phyloP scores from a whole-genome alignment of 2,113 vertebrate genomes.

The Sphaerodactylus townsendi region DNA sequence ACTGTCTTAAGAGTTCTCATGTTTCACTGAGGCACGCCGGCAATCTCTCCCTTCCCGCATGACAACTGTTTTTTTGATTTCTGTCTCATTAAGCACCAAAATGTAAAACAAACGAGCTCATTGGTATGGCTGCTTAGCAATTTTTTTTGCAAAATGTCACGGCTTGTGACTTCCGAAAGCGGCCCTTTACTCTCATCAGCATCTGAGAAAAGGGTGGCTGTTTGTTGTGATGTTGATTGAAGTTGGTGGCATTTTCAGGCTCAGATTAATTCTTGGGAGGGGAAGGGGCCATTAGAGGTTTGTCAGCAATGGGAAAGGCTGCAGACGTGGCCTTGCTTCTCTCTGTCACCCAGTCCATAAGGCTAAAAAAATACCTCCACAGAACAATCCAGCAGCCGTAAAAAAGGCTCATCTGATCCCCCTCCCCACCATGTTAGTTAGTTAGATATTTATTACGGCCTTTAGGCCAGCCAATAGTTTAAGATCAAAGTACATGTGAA shows the following conservation, averaged over 20 bases:
- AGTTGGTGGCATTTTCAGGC: neutral
- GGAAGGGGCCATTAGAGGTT: neutral
- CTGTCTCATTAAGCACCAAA: constrained; percentile 62
- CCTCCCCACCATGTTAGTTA: no score
- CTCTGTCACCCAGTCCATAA: neutral
- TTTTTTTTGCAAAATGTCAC: neutral
- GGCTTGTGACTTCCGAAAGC: constrained; percentile 36
- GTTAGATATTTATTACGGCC: no score
- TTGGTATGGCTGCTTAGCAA: constrained; percentile 34
- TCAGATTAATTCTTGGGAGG: neutral
- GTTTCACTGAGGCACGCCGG: constrained; percentile 50
- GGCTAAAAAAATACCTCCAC: neutral
- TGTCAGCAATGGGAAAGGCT: neutral
- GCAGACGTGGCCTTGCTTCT: neutral
- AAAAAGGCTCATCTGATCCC: neutral
- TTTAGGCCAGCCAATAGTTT: no score
- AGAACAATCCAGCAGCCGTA: no score
- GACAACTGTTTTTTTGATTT: constrained; percentile 44
- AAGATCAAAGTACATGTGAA: no score
- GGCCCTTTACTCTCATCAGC: constrained; percentile 15
- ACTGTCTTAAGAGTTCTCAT: neutral
- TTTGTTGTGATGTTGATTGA: constrained; percentile 3
- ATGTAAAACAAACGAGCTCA: constrained; percentile 62
- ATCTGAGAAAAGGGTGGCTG: neutral
- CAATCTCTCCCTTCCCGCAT: constrained; percentile 40